Conservation (phyloP, 2,888 invertebrate species). For the Hermaeophaga mercurialis region DNA sequence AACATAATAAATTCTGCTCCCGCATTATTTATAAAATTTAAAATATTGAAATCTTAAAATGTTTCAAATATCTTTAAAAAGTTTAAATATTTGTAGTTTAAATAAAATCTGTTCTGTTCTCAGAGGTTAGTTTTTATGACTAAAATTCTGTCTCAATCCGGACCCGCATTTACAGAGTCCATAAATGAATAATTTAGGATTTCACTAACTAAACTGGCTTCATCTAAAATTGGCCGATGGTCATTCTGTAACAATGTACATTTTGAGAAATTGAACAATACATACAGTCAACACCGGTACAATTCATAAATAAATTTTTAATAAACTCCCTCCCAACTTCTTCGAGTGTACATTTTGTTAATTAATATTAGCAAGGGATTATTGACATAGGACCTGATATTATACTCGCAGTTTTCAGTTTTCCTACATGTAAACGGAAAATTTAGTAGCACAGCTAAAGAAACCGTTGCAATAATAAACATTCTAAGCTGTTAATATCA, state of each 20-base stretch:
- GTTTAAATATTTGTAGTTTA: too few relatives aligned
- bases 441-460: too few relatives aligned
- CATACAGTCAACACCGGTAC: conserved; percentile 33
- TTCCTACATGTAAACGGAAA: too few relatives aligned
- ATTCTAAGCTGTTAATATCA: too few relatives aligned
- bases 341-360: conserved; percentile 36
- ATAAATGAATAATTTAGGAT: conserved; percentile 24
- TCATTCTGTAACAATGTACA: conserved; percentile 37
- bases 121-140: too few relatives aligned
- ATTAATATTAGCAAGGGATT: conserved; percentile 33
- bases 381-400: conserved; percentile 35
- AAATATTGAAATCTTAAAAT: too few relatives aligned
- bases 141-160: not conserved
- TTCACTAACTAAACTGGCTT: conserved; percentile 29
- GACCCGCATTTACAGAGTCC: not conserved
- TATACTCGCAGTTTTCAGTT: not conserved
- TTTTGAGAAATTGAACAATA: conserved; percentile 44
- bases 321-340: conserved; percentile 33
- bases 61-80: too few relatives aligned
- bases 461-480: too few relatives aligned
- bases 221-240: conserved; percentile 39
- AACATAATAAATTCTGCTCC: too few relatives aligned
- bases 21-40: too few relatives aligned
- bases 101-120: too few relatives aligned
- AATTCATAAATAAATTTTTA: conserved; percentile 36